These are phyloP conservation scores for Himalopsyche anomala DNA, from an alignment of 2,888 invertebrate species.

Conservation along the genomic window DNA sequence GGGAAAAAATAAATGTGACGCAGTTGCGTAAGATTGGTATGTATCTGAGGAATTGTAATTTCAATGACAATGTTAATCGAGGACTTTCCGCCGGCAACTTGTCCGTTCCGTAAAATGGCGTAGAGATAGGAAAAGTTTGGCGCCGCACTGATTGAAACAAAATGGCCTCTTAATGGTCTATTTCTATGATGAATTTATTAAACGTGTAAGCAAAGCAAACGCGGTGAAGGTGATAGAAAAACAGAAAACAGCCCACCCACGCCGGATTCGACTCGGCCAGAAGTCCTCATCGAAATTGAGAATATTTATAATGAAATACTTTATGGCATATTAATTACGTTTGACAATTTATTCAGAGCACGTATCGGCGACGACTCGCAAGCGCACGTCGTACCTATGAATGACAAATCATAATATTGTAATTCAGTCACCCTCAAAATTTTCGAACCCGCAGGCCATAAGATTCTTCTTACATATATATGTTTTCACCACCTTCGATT, in stretches of 20 bases:
- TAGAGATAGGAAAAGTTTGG: constrained; percentile 23
- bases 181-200: constrained; percentile 59
- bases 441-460: no score
- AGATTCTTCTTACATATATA: no score
- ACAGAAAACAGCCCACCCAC: constrained; percentile 56
- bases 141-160: constrained; percentile 56
- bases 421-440: background rate
- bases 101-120: background rate
- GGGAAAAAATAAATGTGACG: no score
- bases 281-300: constrained; percentile 1
- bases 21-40: no score
- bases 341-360: constrained; percentile 31
- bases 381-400: background rate
- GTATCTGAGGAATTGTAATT: background rate
- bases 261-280: background rate
- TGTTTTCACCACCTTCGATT: no score
- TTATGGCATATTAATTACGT: constrained; percentile 15
- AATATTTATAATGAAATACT: constrained; percentile 10
- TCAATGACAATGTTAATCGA: background rate
- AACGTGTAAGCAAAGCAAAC: constrained; percentile 55
- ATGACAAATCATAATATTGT: constrained; percentile 2
- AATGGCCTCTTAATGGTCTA: constrained; percentile 60
- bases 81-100: background rate
- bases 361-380: background rate
- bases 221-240: constrained; percentile 56